These are phyloP conservation scores for Pantelozetes paolii DNA, from an alignment of 2,888 invertebrate species.

Conservation along the genomic window DNA sequence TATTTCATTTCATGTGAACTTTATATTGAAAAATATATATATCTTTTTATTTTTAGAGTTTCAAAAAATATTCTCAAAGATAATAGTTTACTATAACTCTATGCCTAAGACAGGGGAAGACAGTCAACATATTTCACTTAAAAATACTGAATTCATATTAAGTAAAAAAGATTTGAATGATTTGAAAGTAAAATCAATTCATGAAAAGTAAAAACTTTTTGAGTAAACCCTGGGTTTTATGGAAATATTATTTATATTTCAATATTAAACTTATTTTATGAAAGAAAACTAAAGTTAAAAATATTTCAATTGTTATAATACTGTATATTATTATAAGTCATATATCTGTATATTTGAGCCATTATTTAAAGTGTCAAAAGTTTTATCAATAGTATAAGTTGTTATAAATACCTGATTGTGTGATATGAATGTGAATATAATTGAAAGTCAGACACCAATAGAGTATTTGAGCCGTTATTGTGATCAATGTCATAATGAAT, in stretches of 20 bases:
- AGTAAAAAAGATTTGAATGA: neutral
- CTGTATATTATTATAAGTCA: neutral
- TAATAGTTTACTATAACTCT: neutral
- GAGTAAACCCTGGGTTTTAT: neutral
- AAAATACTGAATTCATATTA: neutral
- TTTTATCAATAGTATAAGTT: neutral
- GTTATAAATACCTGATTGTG: constrained; percentile 10
- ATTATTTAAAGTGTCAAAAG: neutral
- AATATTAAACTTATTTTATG: neutral
- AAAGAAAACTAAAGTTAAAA: neutral
- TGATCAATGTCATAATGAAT: neutral
- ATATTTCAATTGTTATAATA: neutral
- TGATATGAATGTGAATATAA: constrained; percentile 1
- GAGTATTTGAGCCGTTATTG: neutral
- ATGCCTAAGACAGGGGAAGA: neutral
- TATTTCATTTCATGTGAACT: constrained; percentile 5
- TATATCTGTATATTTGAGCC: no score
- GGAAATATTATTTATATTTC: neutral
- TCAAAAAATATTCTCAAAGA: neutral
- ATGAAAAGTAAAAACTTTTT: neutral
- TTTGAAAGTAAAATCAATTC: constrained; percentile 15
- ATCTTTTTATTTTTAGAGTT: neutral
- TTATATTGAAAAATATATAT: constrained; percentile 17
- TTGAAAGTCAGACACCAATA: neutral
- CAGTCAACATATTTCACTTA: constrained; percentile 18